Conservation (phyloP, 1,140 invertebrate genomes). For the Drosophila ambigua region DNA sequence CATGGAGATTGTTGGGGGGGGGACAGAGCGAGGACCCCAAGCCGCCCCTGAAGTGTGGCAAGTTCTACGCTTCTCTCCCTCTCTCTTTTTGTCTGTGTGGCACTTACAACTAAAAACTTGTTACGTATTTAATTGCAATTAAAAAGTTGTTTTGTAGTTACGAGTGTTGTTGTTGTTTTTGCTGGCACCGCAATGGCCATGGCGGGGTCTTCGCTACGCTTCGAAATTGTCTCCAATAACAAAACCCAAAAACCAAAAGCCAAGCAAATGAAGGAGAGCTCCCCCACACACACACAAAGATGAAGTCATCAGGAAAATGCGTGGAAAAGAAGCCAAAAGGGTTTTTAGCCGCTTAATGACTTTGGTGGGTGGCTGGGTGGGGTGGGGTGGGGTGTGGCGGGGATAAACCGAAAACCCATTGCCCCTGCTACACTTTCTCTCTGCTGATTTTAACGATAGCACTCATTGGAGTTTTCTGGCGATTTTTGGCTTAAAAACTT, state of each 20-base stretch:
- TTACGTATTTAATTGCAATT: conserved; percentile 83
- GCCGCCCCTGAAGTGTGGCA: conserved; percentile 23
- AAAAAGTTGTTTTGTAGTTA: conserved; percentile 81
- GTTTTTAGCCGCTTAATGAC: conserved; percentile 69
- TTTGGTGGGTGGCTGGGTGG: conserved; percentile 48
- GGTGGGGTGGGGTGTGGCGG: conserved; percentile 1
- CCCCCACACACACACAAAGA: conserved; percentile 37
- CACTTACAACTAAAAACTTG: conserved; percentile 82
- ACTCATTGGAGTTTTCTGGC: conserved; percentile 67
- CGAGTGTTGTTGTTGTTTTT: conserved; percentile 61
- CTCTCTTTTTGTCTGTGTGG: conserved; percentile 10
- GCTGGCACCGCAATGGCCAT: conserved; percentile 33
- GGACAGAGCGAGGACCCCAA: conserved; percentile 51
- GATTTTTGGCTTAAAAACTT: conserved; percentile 66
- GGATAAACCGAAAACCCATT: conserved; percentile 21
- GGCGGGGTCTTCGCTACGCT: conserved; percentile 13
- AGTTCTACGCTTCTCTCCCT: conserved; percentile 36
- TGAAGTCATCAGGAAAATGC: conserved; percentile 76
- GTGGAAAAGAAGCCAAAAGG: conserved; percentile 72
- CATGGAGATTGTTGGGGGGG: conserved; percentile 28
- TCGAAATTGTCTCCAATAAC: conserved; percentile 72
- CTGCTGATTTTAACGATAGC: conserved; percentile 64
- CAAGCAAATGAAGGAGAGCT: conserved; percentile 29
- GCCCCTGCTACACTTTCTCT: neutral
- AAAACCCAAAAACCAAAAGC: conserved; percentile 41